phyloP scores from a whole-genome alignment of 1,140 invertebrate species.

The Teleopsis dalmanni region DNA sequence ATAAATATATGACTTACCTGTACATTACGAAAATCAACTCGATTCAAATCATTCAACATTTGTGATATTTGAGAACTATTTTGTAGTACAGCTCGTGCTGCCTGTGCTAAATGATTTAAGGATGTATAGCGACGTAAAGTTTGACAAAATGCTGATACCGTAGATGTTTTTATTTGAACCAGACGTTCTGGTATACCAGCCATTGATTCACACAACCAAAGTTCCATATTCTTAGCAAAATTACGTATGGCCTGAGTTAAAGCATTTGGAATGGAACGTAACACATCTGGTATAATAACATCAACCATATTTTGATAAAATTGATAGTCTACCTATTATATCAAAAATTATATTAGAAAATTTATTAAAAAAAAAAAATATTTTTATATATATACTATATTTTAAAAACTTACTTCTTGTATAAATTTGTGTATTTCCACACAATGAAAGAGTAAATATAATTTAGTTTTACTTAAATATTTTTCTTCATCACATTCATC shows the following conservation, averaged over 20 bases:
- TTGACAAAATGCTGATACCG: conserved; percentile 89
- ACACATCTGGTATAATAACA: conserved; percentile 91
- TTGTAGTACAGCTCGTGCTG: conserved; percentile 90
- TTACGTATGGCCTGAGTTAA: conserved; percentile 89
- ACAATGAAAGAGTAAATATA: conserved; percentile 52
- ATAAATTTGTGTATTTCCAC: conserved; percentile 53
- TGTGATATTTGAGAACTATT: conserved; percentile 93
- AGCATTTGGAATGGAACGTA: conserved; percentile 87
- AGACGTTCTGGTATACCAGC: conserved; percentile 76
- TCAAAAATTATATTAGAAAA: conserved; percentile 1
- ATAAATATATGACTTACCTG: conserved; percentile 52
- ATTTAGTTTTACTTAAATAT: conserved; percentile 49
- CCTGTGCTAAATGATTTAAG: conserved; percentile 92
- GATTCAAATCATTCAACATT: conserved; percentile 95
- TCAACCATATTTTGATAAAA: conserved; percentile 96
- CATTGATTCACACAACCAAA: conserved; percentile 81
- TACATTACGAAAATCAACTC: conserved; percentile 95
- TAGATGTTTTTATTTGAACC: conserved; percentile 73
- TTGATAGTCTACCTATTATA: conserved; percentile 71
- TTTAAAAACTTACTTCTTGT: conserved; percentile 27
- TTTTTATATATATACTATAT: not conserved
- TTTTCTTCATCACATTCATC: conserved; percentile 72
- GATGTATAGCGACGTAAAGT: conserved; percentile 93
- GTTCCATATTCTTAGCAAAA: conserved; percentile 85
- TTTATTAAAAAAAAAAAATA: not conserved